Evolutionary conservation across 1,140 invertebrate species (phyloP), one percentile per base, ranked within the genome.

Genomic region (Penaeus japonicus): DNA sequence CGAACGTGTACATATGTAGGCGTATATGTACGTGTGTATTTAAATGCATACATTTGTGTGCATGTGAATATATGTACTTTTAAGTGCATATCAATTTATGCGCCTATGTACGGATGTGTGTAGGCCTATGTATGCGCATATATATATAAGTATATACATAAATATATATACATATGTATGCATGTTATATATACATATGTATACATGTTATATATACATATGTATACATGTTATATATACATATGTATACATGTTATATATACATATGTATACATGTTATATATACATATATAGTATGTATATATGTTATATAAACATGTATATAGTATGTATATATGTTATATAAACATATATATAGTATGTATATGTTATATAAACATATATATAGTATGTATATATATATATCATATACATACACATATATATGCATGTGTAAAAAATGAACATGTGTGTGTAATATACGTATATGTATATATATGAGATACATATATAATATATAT

Each of bases 191-290:
- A n/a, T n/a, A n/a, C n/a, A n/a, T n/a, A n/a, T n/a, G n/a, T n/a
- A n/a, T n/a, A n/a, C n/a, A n/a, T n/a, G n/a, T n/a, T 70, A 70
- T 70, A 70, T 70, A 70, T 70, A 70, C 22, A 70, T 70, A 70
- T 70, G 22, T 18, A 18, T 70, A 70, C 22, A 70, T 70, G 22
- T 65, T 65, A 65, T 4, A 65, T 4, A 65, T 65, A 70, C 32
- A 70, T 22, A 70, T 22, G 22, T 22, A 70, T 70, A 22, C 12
- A 70, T 70, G 32, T 22, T 70, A 70, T 70, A 70, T 70, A 70
- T 70, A 70, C 22, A 70, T 70, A 70, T 70, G 22, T 70, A 70
- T 70, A 70, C 22, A 70, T 70, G 22, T 70, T n/a, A 70, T 70
- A 70, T 70, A 70, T 18, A 18, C 22, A 70, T 70, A 70, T 70